These are phyloP conservation scores for Helicoverpa armigera DNA, from an alignment of 1,140 invertebrate species.

Conservation along the genomic window DNA sequence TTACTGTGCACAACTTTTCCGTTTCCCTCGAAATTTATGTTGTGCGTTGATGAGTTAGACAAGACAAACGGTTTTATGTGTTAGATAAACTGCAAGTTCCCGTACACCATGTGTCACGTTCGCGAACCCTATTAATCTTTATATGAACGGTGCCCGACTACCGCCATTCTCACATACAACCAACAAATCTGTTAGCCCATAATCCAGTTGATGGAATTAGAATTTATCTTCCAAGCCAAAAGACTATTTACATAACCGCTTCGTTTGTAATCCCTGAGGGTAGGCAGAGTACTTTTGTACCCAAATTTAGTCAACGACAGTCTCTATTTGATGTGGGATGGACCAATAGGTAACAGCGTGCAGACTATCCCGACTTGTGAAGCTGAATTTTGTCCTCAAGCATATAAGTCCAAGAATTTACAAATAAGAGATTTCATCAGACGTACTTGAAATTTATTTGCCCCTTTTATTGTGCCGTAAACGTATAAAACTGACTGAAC, in stretches of 20 bases:
- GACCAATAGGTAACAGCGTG: neutral
- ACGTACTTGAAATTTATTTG: too few species aligned
- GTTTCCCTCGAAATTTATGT: slow-evolving; percentile 41
- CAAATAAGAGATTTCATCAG: too few species aligned
- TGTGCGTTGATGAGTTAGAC: slow-evolving; percentile 43
- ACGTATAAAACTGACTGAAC: too few species aligned
- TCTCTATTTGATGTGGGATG: neutral
- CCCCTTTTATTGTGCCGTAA: too few species aligned
- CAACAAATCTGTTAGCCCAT: slow-evolving; percentile 37
- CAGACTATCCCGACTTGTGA: neutral
- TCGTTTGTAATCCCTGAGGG: slow-evolving; percentile 20
- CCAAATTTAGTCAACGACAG: slow-evolving; percentile 17
- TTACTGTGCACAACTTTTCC: slow-evolving; percentile 35
- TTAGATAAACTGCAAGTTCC: slow-evolving; percentile 43
- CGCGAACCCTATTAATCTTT: slow-evolving; percentile 37
- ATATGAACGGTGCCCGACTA: slow-evolving; percentile 36
- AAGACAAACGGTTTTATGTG: slow-evolving; percentile 46
- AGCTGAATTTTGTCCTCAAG: too few species aligned
- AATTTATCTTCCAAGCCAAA: slow-evolving; percentile 33
- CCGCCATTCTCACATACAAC: slow-evolving; percentile 21
- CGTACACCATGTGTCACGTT: slow-evolving; percentile 32
- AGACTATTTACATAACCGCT: slow-evolving; percentile 34
- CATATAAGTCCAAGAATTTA: too few species aligned
- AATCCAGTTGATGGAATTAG: slow-evolving; percentile 38
- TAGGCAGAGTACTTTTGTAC: slow-evolving; percentile 16